Evolutionary conservation across 92 coral and sea anemone species (phyloP).

Genomic region (Phymanthus crucifer): DNA sequence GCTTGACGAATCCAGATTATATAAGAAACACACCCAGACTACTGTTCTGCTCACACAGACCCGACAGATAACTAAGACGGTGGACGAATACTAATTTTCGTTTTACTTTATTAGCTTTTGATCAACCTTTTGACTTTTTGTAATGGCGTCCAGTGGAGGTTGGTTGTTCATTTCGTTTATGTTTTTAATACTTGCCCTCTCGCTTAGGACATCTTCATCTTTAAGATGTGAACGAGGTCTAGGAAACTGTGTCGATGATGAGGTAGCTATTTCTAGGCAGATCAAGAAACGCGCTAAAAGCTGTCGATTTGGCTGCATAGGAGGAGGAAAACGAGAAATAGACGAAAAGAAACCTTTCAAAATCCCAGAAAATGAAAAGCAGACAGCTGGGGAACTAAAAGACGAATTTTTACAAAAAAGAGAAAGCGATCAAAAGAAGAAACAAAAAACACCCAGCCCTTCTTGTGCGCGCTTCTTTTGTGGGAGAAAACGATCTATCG

Average conservation of each 20-base stretch:
- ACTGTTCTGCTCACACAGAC: neutral
- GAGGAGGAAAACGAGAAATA: slow-evolving; percentile 11
- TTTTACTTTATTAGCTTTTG: neutral
- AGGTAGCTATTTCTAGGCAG: neutral
- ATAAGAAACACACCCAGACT: slow-evolving; percentile 1
- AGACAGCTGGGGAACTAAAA: neutral
- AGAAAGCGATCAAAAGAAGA: neutral
- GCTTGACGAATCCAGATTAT: slow-evolving; percentile 11
- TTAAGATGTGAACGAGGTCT: neutral
- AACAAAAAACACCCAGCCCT: neutral
- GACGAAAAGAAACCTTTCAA: neutral
- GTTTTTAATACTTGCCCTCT: neutral
- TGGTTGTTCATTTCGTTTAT: slow-evolving; percentile 13
- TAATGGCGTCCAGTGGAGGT: slow-evolving; percentile 12
- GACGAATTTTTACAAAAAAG: neutral
- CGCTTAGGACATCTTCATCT: neutral
- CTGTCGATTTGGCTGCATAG: slow-evolving; percentile 2
- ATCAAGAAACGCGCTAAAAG: neutral
- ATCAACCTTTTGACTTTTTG: neutral
- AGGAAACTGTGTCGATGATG: neutral
- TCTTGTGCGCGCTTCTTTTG: neutral
- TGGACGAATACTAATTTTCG: neutral
- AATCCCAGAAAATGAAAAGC: neutral
- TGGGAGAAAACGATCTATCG: neutral
- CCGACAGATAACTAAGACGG: neutral